Base-by-base conservation (phyloP, 37 sponge, comb jelly and placozoan genomes). In the Oopsacas minuta region DNA sequence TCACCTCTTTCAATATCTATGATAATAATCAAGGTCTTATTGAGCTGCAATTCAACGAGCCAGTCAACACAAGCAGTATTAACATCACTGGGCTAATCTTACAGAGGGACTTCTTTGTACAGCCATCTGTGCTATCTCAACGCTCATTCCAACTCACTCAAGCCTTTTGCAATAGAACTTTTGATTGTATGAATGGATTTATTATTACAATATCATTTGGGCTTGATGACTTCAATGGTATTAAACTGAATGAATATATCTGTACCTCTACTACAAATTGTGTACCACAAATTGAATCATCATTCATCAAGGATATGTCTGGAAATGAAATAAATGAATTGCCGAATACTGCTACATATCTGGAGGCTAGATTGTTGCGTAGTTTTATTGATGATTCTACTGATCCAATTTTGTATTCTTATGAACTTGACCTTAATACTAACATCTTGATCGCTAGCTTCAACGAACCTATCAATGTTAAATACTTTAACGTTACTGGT, bases 1-100 rank as follows among this genome's bases (percentile, higher is more conserved):
- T 84, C 23, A 37, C n/a, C 30, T 39, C 36, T 37, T 84, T 84
- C 52, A n/a, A 49, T 39, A 17, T 84, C 1, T 61, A 61, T 61
- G 75, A 61, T 61, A 61, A 61, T 61, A 61, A 61, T 12, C 28
- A 61, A 61, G 75, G 75, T 3, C 75, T 25, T 12, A 3, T 87
- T 37, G 36, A 22, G 0, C 69, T 95, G 17, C 17, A 38, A 35
- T 95, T 95, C 39, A 69, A 85, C 38, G 95, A 95, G 81, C 91
- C 93, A 39, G 95, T 95, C 15, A 90, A 92, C 88, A 81, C 87
- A 0, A 89, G 87, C 12, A 89, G 91, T 0, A 36, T 91, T 15
- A 38, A 88, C 53, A 86, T 88, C 52, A 85, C 37, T 23, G 81
- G 86, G 36, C 83, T 95, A 15, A 52, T 87, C 0, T 28, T 94